Conservation (phyloP, 2,797 vertebrate genomes). For the Thripadectes ignobilis region DNA sequence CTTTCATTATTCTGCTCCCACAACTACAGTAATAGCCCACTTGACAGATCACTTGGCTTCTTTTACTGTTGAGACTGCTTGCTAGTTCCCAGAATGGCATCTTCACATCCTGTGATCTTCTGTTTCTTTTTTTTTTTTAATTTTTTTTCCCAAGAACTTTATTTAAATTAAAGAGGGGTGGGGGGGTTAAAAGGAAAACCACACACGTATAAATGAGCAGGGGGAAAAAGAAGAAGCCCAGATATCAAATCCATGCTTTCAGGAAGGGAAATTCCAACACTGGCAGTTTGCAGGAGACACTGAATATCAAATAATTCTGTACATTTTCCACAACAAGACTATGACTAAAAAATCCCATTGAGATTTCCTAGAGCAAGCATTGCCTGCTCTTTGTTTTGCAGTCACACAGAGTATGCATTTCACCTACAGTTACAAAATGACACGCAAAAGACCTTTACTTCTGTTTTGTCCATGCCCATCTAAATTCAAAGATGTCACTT, state of each 20-base stretch:
- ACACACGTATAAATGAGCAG: neutral
- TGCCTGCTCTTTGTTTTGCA: neutral
- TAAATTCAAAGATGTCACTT: neutral
- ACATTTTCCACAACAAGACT: neutral
- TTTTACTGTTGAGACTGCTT: conserved; percentile 53
- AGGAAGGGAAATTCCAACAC: conserved; percentile 21
- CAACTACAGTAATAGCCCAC: conserved; percentile 48
- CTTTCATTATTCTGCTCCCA: conserved; percentile 67
- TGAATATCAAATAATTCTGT: neutral
- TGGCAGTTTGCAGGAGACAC: neutral
- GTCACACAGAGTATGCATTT: neutral
- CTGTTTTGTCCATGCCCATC: neutral
- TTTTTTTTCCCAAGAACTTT: neutral
- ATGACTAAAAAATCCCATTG: neutral
- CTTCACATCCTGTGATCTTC: conserved; percentile 34
- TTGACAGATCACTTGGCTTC: conserved; percentile 65
- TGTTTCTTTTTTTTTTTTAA: neutral
- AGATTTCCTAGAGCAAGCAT: neutral
- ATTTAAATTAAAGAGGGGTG: conserved; percentile 46
- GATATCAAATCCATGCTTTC: neutral
- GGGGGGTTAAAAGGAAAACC: conserved; percentile 18
- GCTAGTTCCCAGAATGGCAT: conserved; percentile 43
- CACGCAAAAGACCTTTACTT: neutral
- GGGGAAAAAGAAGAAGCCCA: neutral
- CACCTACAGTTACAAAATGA: neutral